Evolutionary conservation across 2,888 invertebrate species (phyloP).

Genomic region (Seira sanloemensis): DNA sequence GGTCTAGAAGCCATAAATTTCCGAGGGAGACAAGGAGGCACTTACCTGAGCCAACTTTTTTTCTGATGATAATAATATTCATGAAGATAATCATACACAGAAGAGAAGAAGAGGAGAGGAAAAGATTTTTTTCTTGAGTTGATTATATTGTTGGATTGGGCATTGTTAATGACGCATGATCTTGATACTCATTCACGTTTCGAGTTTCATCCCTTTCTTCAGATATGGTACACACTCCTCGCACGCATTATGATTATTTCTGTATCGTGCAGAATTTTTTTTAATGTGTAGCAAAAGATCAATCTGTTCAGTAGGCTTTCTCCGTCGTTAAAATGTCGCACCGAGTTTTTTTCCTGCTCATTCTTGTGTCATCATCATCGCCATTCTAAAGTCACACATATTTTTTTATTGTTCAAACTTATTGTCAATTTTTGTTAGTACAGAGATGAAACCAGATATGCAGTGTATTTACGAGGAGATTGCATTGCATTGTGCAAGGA

Average conservation of each 20-base stretch:
- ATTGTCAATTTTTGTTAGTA: conserved; percentile 6
- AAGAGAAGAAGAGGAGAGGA: no score
- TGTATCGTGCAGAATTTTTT: conserved; percentile 1
- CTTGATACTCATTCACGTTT: conserved; percentile 14
- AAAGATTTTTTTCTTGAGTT: not conserved
- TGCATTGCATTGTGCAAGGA: not conserved
- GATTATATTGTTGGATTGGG: conserved; percentile 11
- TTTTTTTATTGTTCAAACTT: conserved; percentile 5
- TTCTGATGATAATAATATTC: not conserved
- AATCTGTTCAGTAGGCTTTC: not conserved
- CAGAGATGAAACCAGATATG: no score
- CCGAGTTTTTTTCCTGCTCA: conserved; percentile 18
- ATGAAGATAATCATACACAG: conserved; percentile 3
- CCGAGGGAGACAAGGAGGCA: not conserved
- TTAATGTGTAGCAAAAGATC: not conserved
- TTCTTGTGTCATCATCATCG: conserved; percentile 25
- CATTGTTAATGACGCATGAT: conserved; percentile 17
- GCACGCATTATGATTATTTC: conserved; percentile 13
- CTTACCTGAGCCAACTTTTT: conserved; percentile 16
- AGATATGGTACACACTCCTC: not conserved
- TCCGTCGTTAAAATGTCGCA: conserved; percentile 26
- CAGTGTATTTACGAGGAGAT: no score
- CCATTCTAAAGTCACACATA: conserved; percentile 7
- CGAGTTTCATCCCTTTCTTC: conserved; percentile 1
- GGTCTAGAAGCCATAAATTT: not conserved